These are phyloP conservation scores for Metacarcinus magister DNA, from an alignment of 2,888 invertebrate species.

Conservation along the genomic window DNA sequence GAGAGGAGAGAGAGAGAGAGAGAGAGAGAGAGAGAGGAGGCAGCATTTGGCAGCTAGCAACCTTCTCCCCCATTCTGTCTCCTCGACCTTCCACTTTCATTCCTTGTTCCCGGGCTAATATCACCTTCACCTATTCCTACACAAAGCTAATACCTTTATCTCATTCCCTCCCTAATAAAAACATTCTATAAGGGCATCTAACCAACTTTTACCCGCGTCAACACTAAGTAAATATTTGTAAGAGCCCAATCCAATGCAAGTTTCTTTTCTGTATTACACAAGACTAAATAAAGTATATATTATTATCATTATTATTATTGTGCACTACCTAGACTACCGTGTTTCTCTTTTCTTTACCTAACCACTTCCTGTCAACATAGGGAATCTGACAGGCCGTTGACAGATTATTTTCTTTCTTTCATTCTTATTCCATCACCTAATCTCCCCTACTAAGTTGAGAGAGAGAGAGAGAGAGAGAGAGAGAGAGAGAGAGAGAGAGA, in stretches of 20 bases:
- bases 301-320: no score
- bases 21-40: neutral
- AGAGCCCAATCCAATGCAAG: no score
- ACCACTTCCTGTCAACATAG: neutral
- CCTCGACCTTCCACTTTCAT: neutral
- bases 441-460: neutral
- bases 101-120: conserved; percentile 35
- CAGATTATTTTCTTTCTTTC: neutral
- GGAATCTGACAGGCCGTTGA: neutral
- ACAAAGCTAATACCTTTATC: neutral
- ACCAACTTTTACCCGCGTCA: no score
- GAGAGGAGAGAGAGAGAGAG: neutral
- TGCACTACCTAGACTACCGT: no score
- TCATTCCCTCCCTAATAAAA: neutral
- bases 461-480: conserved; percentile 39
- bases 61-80: neutral
- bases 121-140: neutral
- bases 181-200: no score
- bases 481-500: conserved; percentile 39
- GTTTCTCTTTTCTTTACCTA: neutral
- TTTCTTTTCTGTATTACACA: no score
- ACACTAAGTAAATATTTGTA: no score
- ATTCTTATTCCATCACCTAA: neutral
- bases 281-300: no score
- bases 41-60: neutral